Evolutionary conservation across 2,888 invertebrate species (phyloP).

Genomic region (Synergus japonicus): DNA sequence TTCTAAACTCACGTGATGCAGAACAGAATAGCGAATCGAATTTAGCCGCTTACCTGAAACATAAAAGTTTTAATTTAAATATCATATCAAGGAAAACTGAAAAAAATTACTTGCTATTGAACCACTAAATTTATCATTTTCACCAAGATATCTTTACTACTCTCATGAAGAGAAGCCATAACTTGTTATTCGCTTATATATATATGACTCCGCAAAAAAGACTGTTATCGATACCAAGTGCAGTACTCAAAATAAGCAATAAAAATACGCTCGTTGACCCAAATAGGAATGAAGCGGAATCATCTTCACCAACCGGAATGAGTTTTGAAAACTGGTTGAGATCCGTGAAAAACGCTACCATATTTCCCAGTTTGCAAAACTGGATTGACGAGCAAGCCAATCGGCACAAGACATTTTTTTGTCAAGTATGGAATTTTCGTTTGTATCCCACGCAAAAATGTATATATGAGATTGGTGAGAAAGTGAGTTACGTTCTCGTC

Average conservation of each 20-base stretch:
- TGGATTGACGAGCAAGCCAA: slow-evolving; percentile 52
- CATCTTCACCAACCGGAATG: slow-evolving; percentile 40
- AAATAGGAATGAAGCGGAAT: neutral
- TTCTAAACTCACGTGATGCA: neutral
- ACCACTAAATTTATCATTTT: neutral
- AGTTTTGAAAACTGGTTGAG: slow-evolving; percentile 46
- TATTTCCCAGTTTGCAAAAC: slow-evolving; percentile 50
- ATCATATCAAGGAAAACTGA: neutral
- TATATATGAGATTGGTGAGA: slow-evolving; percentile 40
- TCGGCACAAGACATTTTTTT: slow-evolving; percentile 49
- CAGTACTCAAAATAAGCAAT: neutral
- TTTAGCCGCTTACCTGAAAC: neutral
- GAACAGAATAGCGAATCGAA: neutral
- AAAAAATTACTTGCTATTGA: neutral
- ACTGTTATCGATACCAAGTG: neutral
- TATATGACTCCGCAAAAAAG: neutral
- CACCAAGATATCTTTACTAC: neutral
- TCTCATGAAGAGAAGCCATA: neutral
- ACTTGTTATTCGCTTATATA: neutral
- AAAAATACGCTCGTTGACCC: slow-evolving; percentile 1
- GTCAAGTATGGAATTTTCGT: slow-evolving; percentile 43
- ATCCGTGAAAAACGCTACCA: slow-evolving; percentile 43
- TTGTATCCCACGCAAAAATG: slow-evolving; percentile 40
- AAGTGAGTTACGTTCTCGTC: slow-evolving; percentile 41
- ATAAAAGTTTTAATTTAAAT: neutral